phyloP scores from a whole-genome alignment of 2,113 vertebrate species.

The Rhegmatorhina hoffmannsi region DNA sequence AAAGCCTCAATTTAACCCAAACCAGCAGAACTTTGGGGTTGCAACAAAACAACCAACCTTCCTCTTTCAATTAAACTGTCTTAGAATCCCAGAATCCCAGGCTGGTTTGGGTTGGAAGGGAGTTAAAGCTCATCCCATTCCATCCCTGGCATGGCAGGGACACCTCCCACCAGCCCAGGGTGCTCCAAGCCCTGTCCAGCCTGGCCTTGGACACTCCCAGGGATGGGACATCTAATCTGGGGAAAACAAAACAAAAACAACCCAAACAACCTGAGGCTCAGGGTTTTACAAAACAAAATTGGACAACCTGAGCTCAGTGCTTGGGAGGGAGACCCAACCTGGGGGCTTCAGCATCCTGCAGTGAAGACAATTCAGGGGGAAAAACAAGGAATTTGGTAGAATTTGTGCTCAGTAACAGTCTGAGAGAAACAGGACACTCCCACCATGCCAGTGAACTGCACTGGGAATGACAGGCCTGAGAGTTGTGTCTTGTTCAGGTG shows the following conservation, averaged over 20 bases:
- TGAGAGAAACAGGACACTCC: not conserved
- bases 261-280: not conserved
- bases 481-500: not conserved
- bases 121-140: not conserved
- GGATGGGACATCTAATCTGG: not conserved
- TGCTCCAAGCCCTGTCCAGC: not conserved
- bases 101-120: not conserved
- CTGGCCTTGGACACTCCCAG: not conserved
- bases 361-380: not conserved
- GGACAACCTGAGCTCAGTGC: not conserved
- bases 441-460: accelerated
- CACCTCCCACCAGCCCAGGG: not conserved
- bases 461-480: not conserved
- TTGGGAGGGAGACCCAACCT: not conserved
- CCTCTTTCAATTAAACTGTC: not conserved
- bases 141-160: not conserved
- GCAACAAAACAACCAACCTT: not conserved
- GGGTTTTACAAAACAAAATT: not conserved
- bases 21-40: not conserved
- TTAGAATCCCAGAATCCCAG: not conserved
- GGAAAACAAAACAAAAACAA: not conserved
- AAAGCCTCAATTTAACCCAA: not conserved
- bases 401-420: not conserved
- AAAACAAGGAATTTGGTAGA: not conserved
- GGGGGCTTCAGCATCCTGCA: not conserved